phyloP scores from a whole-genome alignment of 2,113 vertebrate genomes.

The Crotalus horridus region DNA sequence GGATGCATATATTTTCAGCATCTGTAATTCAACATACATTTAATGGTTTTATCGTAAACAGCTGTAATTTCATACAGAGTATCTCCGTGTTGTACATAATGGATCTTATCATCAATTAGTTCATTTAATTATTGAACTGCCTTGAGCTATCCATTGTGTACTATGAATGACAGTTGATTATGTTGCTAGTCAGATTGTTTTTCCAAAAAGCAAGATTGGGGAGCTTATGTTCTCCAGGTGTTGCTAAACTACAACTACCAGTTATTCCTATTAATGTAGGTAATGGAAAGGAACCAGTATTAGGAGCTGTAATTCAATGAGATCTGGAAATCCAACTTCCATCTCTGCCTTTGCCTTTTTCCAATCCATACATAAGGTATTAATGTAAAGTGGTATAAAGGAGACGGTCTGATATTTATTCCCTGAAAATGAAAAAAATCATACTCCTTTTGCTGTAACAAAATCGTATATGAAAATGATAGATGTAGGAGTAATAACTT shows the following conservation, averaged over 20 bases:
- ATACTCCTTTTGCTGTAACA: conserved; percentile 22
- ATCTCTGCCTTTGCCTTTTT: not conserved
- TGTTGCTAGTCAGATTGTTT: not conserved
- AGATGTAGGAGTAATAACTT: not conserved
- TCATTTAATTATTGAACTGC: not conserved
- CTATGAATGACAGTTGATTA: not conserved
- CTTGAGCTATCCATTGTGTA: not conserved
- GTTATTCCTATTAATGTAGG: not conserved
- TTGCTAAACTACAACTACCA: not conserved
- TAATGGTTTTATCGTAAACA: not conserved
- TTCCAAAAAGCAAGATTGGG: not conserved
- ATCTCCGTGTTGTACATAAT: not conserved
- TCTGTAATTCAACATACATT: not conserved
- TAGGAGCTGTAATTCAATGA: not conserved
- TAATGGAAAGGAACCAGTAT: not conserved
- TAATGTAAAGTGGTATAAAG: conserved; percentile 27
- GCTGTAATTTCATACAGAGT: not conserved
- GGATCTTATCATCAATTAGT: not conserved
- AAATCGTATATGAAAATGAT: not conserved
- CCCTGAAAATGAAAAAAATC: not conserved
- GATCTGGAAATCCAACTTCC: not conserved
- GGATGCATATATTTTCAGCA: not conserved
- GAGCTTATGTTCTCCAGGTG: not conserved
- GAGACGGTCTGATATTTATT: conserved; percentile 37
- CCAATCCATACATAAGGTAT: conserved; percentile 11